phyloP scores from a whole-genome alignment of 2,797 vertebrate genomes.

The Pangasius mekongensis region DNA sequence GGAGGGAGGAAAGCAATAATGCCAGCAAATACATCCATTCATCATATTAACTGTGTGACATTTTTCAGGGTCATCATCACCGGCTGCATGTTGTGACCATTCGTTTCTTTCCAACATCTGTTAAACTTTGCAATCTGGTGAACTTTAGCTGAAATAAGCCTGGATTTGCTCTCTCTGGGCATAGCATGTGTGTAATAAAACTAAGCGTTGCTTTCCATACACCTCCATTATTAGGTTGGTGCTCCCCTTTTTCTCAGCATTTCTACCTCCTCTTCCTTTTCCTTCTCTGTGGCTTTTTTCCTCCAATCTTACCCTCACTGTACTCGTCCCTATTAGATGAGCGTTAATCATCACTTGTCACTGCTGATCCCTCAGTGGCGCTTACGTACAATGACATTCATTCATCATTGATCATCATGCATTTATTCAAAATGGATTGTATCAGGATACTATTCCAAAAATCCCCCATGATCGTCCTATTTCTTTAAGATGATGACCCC shows the following conservation, averaged over 20 bases:
- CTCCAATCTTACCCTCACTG: not conserved
- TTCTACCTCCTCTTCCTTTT: not conserved
- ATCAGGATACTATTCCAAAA: slow-evolving; percentile 45
- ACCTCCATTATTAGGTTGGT: not conserved
- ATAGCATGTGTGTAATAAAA: not conserved
- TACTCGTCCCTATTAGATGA: slow-evolving; percentile 13
- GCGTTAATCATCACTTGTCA: slow-evolving; percentile 50
- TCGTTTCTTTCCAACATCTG: slow-evolving; percentile 3
- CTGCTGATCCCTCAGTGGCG: slow-evolving; percentile 13
- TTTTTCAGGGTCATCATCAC: slow-evolving; percentile 31
- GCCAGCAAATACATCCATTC: slow-evolving; percentile 58
- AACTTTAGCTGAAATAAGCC: not conserved
- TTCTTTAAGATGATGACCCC: not conserved
- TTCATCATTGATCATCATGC: slow-evolving; percentile 45
- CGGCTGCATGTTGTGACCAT: not conserved
- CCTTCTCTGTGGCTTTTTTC: slow-evolving; percentile 1
- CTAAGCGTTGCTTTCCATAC: not conserved
- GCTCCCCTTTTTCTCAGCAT: not conserved
- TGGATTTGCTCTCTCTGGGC: not conserved
- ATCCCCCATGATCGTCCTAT: slow-evolving; percentile 17
- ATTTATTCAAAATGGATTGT: slow-evolving; percentile 47
- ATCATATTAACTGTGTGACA: slow-evolving; percentile 60
- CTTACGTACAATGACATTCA: slow-evolving; percentile 34
- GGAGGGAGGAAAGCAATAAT: slow-evolving; percentile 58
- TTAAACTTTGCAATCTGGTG: slow-evolving; percentile 14